phyloP scores from a whole-genome alignment of 2,888 invertebrate genomes.

The Trypoxylon attenuatum region DNA sequence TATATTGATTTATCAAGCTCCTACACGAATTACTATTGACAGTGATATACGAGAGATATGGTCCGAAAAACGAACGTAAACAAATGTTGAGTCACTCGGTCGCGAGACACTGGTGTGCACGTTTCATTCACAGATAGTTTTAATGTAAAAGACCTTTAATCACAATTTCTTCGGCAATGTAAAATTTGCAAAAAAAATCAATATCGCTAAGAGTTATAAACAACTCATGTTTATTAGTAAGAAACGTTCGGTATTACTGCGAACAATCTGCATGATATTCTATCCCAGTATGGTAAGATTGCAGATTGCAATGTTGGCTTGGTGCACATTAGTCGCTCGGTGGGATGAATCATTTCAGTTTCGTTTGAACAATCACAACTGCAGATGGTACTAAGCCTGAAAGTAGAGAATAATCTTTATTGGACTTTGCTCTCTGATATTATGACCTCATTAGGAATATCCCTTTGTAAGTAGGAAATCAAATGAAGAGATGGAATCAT shows the following conservation, averaged over 20 bases:
- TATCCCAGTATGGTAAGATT: constrained; percentile 40
- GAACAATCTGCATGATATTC: constrained; percentile 37
- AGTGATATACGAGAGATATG: too few species aligned
- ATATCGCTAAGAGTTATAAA: constrained; percentile 27
- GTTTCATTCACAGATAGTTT: constrained; percentile 5
- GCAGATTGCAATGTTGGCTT: constrained; percentile 28
- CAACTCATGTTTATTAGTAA: constrained; percentile 19
- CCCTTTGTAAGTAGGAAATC: background rate
- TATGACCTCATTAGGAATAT: background rate
- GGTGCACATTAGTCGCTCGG: constrained; percentile 3
- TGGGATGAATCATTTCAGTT: constrained; percentile 50
- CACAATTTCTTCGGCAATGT: constrained; percentile 16
- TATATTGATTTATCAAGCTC: too few species aligned
- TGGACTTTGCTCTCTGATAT: constrained; percentile 2
- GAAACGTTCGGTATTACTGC: constrained; percentile 9
- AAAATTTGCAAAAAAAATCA: too few species aligned
- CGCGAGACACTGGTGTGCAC: too few species aligned
- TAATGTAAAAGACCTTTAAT: constrained; percentile 7
- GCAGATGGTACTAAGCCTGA: constrained; percentile 89
- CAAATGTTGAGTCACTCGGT: too few species aligned
- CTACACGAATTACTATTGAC: too few species aligned
- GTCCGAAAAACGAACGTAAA: background rate
- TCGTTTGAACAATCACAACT: constrained; percentile 85
- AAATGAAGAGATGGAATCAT: background rate
- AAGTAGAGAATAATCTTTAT: constrained; percentile 60